Base-by-base conservation (phyloP, 1,140 invertebrate genomes). In the Drosophila trapezifrons region DNA sequence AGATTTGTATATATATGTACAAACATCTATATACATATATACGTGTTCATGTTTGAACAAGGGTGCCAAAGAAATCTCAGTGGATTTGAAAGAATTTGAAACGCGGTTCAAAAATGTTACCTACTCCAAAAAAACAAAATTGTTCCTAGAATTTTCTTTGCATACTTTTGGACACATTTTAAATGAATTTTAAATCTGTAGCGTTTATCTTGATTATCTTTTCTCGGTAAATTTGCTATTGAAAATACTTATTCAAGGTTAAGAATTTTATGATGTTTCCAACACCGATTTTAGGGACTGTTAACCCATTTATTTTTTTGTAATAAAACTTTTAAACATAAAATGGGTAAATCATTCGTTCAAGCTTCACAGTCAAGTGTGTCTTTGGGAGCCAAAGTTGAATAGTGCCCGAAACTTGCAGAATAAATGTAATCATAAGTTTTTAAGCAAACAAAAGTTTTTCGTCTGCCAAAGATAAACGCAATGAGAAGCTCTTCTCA, bases 371-470 rank as follows among this genome's bases (percentile, higher is more conserved):
- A 7, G 22, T 27, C 20, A 22, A 7, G 37, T 0, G 4, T 1
- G 22, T 63, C 18, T 22, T 27, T 2, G 18, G 18, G 8, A 20
- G 27, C 15, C 15, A 60, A 62, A 62, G 55, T 64, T 43, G 27
- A 45, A 32, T 42, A 35, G 15, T 25, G 15, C 18, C 29, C 5
- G 1, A 12, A 45, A 45, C 29, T n/a, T 27, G 5, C 10, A 8
- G 5, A 62, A 32, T 29, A 45, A 43, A 60, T 32, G 45, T 9
- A 18, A 62, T 42, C 27, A 22, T 38, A 70, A 64, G 45, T 60
- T 58, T 56, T 56, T 18, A 32, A 32, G 27, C 8, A 42, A 42
- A 22, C 9, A 32, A n/a, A 45, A 45, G 12, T 32, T 62, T 15
- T 22, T 2, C 38, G 17, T 7, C 15, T 18, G 25, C 20, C 17